Base-by-base conservation (phyloP, 2,888 invertebrate genomes). In the Punctoribates punctum region DNA sequence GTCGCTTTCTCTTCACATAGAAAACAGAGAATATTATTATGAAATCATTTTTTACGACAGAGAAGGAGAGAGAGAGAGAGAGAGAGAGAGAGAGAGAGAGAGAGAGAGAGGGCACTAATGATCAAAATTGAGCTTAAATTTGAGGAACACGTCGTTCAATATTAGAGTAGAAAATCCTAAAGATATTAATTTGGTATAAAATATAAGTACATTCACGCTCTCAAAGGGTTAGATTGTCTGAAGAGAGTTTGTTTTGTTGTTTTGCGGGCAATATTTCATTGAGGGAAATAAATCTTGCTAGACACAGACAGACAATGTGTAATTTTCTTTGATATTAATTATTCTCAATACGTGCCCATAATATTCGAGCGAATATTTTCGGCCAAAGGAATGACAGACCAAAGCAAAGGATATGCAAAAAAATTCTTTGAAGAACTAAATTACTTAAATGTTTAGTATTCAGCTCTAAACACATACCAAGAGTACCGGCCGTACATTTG, bases 241-340 rank as follows among this genome's bases (percentile, higher is more conserved):
- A 29, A 15, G 6, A 17, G 23, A 25, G 4, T 60, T 15, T 20
- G 15, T 60, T 60, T 60, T 60, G 15, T 60, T 60, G 23, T 27
- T 60, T 23, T 60, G 27, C 27, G 9, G 34, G 34, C 34, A 65
- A 65, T 65, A 65, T 65, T 65, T 65, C 34, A 38, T 34, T n/a
- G 34, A 65, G 8, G 6, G n/a, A 65, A 65, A 65, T 65, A 65
- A 65, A 65, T 65, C 34, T 65, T 65, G 2, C 2, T 13, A 15
- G 15, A 17, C 48, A 48, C 3, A 48, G 13, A n/a, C 60, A 38
- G 65, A 65, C 65, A 65, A 65, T 65, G 20, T 65, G 65, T 65
- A 65, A 65, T 65, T 65, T 65, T 65, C 65, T 65, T 15, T 34
- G 23, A 60, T 60, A 60, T 60, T 60, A 60, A 60, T 60, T 60